Evolutionary conservation across 2,113 vertebrate genomes (phyloP), one percentile per base, ranked within the genome.

Genomic region (Colistium nudipinnis): DNA sequence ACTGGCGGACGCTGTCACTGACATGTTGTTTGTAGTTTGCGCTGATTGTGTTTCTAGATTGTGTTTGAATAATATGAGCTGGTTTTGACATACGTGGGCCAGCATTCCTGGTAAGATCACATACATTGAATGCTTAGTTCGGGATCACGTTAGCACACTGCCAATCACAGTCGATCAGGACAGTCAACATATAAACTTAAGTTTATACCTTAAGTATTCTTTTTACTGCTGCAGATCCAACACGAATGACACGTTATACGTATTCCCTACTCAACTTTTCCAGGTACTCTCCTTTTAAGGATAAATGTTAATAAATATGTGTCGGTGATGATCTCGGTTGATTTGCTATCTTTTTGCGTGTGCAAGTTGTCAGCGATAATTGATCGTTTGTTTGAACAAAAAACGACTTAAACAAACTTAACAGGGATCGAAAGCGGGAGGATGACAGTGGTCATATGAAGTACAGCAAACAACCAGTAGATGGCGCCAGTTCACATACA

Each of bases 391-490:
- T 10, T 41, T n/a, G n/a, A n/a, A 16, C 14, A 10, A 13, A 13
- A 22, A 35, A 35, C 30, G 14, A 3, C 14, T 53, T 51, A 25
- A 62, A 55, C 14, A 62, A 70, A 77, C 19, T 45, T 14, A 19
- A 3, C 9, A 19, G 2, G 20, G 24, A 27, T 27, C 43, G 8
- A 66, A 71, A 73, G 61, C 19, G 44, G 35, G 1, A 22, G 13
- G 17, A 38, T 72, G 53, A 64, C 25, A 49, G 22, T 14, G 4
- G 2, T 48, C 10, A 53, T 33, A 13, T 41, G 22, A 20, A 4
- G 16, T 60, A 7, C 60, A 24, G 6, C 10, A 16, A 12, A 2
- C 36, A 3, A 39, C 52, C 88, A 59, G 55, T 36, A 81, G 88
- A 25, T 76, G 88, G 81, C 30, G 52, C 7, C 48, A 33, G 57